These are phyloP conservation scores for Coptotermes formosanus DNA, from an alignment of 1,140 invertebrate genomes.

Conservation along the genomic window DNA sequence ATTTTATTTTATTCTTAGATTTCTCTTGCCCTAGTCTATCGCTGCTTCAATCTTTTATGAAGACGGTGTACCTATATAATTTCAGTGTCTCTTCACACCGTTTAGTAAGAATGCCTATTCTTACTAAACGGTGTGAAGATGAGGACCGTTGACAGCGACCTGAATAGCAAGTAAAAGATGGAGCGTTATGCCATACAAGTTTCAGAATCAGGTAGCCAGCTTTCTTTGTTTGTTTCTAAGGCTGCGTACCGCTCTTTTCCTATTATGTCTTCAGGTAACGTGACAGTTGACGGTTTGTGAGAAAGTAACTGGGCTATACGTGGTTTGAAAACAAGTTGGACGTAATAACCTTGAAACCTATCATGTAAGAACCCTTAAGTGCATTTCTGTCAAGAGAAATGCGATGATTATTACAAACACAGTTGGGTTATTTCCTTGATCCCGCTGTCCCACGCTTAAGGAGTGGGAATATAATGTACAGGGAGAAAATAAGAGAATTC, in stretches of 20 bases:
- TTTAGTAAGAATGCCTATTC: neutral
- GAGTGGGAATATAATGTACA: too few relatives aligned
- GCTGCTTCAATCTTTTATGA: neutral
- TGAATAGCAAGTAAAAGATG: neutral
- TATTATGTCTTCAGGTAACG: constrained; percentile 1
- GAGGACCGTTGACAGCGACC: neutral
- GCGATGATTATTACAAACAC: too few relatives aligned
- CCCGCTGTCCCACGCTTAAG: too few relatives aligned
- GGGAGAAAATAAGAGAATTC: too few relatives aligned
- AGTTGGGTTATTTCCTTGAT: too few relatives aligned
- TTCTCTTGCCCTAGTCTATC: too few relatives aligned
- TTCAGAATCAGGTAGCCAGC: neutral
- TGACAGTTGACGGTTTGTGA: constrained; percentile 8
- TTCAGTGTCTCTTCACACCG: constrained; percentile 16
- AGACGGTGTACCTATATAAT: neutral
- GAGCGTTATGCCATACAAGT: neutral
- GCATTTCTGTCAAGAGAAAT: neutral
- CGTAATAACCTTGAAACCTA: neutral
- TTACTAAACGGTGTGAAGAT: neutral
- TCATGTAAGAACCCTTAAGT: neutral
- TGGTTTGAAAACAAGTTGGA: neutral
- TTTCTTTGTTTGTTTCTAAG: neutral
- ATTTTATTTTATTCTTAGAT: neutral
- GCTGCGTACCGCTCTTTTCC: neutral
- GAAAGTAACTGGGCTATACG: neutral